These are phyloP conservation scores for Campoletis sonorensis DNA, from an alignment of 1,140 invertebrate genomes.

Conservation along the genomic window DNA sequence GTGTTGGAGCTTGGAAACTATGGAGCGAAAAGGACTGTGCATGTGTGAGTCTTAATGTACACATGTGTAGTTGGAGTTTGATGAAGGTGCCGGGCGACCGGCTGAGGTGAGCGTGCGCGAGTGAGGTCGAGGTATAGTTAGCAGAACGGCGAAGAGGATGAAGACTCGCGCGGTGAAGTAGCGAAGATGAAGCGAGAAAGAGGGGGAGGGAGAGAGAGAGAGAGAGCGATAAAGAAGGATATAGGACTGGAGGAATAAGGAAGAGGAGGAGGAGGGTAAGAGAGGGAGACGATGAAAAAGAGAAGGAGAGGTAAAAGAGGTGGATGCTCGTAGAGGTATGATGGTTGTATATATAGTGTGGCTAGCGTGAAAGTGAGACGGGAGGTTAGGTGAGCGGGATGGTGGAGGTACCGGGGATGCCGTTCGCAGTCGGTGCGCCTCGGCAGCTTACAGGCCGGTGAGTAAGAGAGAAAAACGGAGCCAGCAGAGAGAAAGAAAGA, in stretches of 20 bases:
- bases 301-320: slow-evolving; percentile 23
- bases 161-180: slow-evolving; percentile 42
- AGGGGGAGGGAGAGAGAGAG: slow-evolving; percentile 15
- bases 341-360: slow-evolving; percentile 27
- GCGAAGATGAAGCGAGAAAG: slow-evolving; percentile 27
- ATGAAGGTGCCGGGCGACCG: slow-evolving; percentile 38
- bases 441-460: neutral
- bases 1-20: neutral
- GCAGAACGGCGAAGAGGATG: slow-evolving; percentile 38
- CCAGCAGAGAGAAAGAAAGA: slow-evolving; percentile 53
- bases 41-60: neutral
- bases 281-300: slow-evolving; percentile 3
- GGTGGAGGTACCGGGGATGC: slow-evolving; percentile 34
- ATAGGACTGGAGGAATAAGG: slow-evolving; percentile 11
- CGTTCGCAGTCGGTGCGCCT: slow-evolving; percentile 23
- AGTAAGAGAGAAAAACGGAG: slow-evolving; percentile 54
- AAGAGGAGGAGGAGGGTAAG: slow-evolving; percentile 45
- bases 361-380: slow-evolving; percentile 51
- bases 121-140: slow-evolving; percentile 31
- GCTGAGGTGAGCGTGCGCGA: slow-evolving; percentile 14
- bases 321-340: slow-evolving; percentile 48
- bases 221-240: slow-evolving; percentile 34
- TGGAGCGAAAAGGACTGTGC: neutral
- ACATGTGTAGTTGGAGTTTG: neutral
- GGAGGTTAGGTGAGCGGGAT: slow-evolving; percentile 54